Evolutionary conservation across 2,888 invertebrate species (phyloP), one percentile per base, ranked within the genome.

Genomic region (Drosophila infuscata): DNA sequence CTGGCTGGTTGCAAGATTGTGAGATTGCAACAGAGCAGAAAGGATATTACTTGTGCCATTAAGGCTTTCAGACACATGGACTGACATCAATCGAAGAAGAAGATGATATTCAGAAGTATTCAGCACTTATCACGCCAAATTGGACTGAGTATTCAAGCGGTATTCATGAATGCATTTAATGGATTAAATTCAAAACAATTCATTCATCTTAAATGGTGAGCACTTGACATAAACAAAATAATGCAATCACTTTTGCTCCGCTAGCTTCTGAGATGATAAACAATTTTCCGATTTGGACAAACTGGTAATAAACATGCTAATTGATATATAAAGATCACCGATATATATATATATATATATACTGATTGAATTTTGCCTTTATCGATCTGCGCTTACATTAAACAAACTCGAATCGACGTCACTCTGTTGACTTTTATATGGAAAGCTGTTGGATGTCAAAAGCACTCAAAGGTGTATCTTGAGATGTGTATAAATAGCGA

Each of bases 11-110:
- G 35, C 6, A n/a, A 25, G 46, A 46, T 46, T 46, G 43, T 15
- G 3, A 15, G 12, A 25, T 15, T 38, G 56, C 30, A 17, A n/a
- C n/a, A 9, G 9, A 29, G 20, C n/a, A 30, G 12, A 7, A n/a
- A 12, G 35, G n/a, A 43, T 17, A 38, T 17, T 17, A 30, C 49
- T 64, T 38, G 38, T 65, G 35, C 30, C 48, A 12, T 15, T 33
- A 51, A 29, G 17, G 29, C 38, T n/a, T 15, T 15, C 15, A 33
- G 5, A 8, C 25, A 25, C 29, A 11, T 36, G 33, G 32, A 29
- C 67, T 41, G 25, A 41, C 59, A 59, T 72, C 73, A 74, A 70
- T 74, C 59, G 43, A 62, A 35, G 17, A 12, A 32, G 43, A 62
- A 35, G 17, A 12, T 25, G 25, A 53, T 56, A 49, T 41, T 68